Conservation (phyloP, 2,797 vertebrate species). For the Heliangelus exortis region DNA sequence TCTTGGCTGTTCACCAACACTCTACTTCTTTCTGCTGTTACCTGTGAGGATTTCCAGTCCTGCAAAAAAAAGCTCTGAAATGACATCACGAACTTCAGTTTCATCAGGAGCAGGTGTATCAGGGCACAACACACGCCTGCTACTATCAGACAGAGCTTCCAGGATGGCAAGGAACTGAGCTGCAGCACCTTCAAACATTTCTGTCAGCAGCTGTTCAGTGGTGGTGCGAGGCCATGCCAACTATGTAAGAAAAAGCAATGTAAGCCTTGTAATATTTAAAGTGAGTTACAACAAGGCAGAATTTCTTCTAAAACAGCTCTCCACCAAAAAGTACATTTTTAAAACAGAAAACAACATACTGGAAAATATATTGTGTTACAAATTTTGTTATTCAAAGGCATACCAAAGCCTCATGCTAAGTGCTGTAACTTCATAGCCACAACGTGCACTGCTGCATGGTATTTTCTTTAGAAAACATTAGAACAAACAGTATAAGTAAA, state of each 20-base stretch:
- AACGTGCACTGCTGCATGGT: background rate
- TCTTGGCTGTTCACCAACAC: background rate
- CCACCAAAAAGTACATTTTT: background rate
- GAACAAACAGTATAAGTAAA: background rate
- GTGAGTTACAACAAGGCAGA: background rate
- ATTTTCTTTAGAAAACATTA: background rate
- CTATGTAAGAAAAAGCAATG: conserved; percentile 70
- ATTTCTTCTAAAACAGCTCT: background rate
- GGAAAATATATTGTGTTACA: background rate
- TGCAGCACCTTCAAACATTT: conserved; percentile 86
- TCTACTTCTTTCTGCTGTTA: conserved; percentile 62
- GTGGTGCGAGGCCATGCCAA: conserved; percentile 82
- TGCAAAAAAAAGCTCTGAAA: conserved; percentile 88
- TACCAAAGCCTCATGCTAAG: background rate
- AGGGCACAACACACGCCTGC: conserved; percentile 74
- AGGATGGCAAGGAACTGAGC: conserved; percentile 88
- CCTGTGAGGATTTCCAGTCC: conserved; percentile 89
- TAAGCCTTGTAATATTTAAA: background rate
- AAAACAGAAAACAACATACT: background rate
- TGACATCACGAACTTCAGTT: conserved; percentile 81
- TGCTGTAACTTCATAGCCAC: background rate
- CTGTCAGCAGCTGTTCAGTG: conserved; percentile 83
- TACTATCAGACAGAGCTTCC: conserved; percentile 87
- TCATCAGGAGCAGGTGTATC: conserved; percentile 79
- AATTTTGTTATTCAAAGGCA: background rate